phyloP scores from a whole-genome alignment of 2,113 vertebrate species.

The Nerophis lumbriciformis region DNA sequence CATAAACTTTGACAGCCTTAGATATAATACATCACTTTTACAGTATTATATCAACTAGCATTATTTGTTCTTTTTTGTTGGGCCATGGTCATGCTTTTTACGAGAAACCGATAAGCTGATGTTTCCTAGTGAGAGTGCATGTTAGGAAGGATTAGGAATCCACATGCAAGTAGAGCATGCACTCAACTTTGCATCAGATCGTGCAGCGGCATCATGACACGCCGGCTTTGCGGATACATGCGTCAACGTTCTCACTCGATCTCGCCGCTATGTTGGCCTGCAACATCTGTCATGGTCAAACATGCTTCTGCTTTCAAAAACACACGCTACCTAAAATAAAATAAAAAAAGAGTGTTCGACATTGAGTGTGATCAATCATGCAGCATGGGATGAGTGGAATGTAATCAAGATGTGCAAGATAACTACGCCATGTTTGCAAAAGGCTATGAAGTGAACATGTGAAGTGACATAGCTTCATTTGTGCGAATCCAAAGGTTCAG shows the following conservation, averaged over 20 bases:
- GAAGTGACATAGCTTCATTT: conserved; percentile 14
- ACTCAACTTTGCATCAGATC: conserved; percentile 9
- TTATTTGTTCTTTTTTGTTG: conserved; percentile 7
- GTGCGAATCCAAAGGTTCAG: conserved; percentile 35
- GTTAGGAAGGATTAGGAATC: conserved; percentile 19
- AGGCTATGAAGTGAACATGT: conserved; percentile 8
- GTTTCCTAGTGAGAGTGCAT: neutral
- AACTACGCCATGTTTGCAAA: conserved; percentile 6
- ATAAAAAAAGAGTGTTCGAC: neutral
- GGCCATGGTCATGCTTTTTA: conserved; percentile 3
- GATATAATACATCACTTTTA: too few relatives aligned
- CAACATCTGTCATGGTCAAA: conserved; percentile 2
- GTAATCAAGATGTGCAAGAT: conserved; percentile 1
- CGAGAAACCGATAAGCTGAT: neutral
- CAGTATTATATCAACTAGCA: neutral
- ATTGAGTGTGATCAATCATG: neutral
- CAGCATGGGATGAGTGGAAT: neutral
- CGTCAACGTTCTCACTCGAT: conserved; percentile 1
- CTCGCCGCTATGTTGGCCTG: neutral
- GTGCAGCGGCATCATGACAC: neutral
- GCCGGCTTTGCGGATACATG: conserved; percentile 1
- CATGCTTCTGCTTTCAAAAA: conserved; percentile 11
- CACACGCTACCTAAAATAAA: neutral
- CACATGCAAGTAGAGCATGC: conserved; percentile 1
- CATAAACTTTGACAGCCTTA: too few relatives aligned